These are phyloP conservation scores for Masnerella sp. DNA, from an alignment of 2,888 invertebrate species.

Conservation along the genomic window DNA sequence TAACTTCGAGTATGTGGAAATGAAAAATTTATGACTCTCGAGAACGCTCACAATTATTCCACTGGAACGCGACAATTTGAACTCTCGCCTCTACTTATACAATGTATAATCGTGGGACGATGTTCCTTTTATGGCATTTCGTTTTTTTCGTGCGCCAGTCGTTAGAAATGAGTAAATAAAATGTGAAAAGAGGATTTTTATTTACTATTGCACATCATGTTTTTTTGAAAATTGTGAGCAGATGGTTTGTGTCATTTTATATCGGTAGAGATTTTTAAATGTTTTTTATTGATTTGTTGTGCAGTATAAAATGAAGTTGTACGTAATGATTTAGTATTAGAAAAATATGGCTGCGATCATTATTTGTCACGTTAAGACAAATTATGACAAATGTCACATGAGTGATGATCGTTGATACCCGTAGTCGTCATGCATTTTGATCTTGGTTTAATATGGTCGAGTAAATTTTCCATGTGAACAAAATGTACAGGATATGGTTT, in stretches of 20 bases:
- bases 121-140: neutral
- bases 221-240: no score
- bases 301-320: neutral
- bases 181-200: slow-evolving; percentile 1
- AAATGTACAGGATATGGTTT: slow-evolving; percentile 3
- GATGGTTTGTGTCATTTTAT: slow-evolving; percentile 11
- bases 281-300: neutral
- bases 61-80: slow-evolving; percentile 28
- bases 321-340: neutral
- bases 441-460: slow-evolving; percentile 4
- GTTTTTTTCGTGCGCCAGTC: neutral
- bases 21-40: slow-evolving; percentile 45
- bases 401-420: slow-evolving; percentile 7
- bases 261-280: neutral
- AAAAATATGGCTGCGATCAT: slow-evolving; percentile 3
- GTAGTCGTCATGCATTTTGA: slow-evolving; percentile 15
- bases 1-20: slow-evolving; percentile 44
- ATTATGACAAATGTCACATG: slow-evolving; percentile 11
- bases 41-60: slow-evolving; percentile 27
- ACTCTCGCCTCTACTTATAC: slow-evolving; percentile 16
- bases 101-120: slow-evolving; percentile 20
- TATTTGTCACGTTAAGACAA: slow-evolving; percentile 5
- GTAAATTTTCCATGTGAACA: slow-evolving; percentile 12
- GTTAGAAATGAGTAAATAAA: neutral
- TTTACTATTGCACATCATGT: no score